Evolutionary conservation across 2,888 invertebrate species (phyloP), one percentile per base, ranked within the genome.

Genomic region (Ectemnius cavifrons): DNA sequence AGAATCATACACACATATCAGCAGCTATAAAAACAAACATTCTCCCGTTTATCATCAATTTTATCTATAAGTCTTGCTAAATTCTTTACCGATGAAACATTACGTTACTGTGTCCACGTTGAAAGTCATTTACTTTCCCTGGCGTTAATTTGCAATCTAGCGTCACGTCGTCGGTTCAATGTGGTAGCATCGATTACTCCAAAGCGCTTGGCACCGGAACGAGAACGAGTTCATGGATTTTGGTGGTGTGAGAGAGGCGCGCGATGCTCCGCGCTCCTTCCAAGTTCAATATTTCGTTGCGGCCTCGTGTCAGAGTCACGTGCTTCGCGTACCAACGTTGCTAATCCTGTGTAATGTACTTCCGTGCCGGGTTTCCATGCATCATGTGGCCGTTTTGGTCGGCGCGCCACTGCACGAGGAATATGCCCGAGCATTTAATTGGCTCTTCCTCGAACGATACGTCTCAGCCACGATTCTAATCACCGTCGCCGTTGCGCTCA

Each of bases 181-280:
- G 3, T 27, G 56, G 37, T 4, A 49, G 27, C 23, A 66, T 69
- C 72, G 68, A 75, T 73, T 57, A 37, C 46, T 6, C 23, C 2
- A 13, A 11, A 62, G 23, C n/a, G n/a, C 57, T 45, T 23, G 58
- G 14, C 52, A 37, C 67, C 52, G 60, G 8, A 49, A 49, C 56
- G 69, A 57, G 63, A 63, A 56, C n/a, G 74, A 67, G 37, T 37
- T 37, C 61, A 61, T 57, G 23, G 63, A 63, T 78, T 76, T 61
- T 37, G 52, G 13, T 37, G 11, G 5, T 16, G n/a, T 13, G 56
- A 49, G 20, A n/a, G n/a, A n/a, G n/a, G n/a, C n/a, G n/a, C n/a
- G n/a, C n/a, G n/a, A n/a, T n/a, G n/a, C n/a, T n/a, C n/a, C n/a
- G n/a, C n/a, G n/a, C n/a, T n/a, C n/a, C 60, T 18, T 56, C 4